These are phyloP conservation scores for Lepus americanus DNA, from an alignment of 2,113 vertebrate species.

Conservation along the genomic window DNA sequence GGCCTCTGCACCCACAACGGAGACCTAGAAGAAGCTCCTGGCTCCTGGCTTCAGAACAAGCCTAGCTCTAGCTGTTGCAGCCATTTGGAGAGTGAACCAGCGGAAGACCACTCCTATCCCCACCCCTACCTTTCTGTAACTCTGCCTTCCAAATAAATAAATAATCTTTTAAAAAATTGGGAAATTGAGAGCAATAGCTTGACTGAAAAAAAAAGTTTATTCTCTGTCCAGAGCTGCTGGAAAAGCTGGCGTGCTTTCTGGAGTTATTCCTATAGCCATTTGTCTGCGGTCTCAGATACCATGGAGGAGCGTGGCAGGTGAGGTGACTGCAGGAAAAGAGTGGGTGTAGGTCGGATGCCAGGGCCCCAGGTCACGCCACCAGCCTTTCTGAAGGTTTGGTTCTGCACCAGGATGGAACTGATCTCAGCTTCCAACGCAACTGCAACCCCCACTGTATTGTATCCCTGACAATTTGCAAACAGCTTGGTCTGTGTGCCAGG, in stretches of 20 bases:
- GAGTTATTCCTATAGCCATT: background rate
- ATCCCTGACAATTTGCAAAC: background rate
- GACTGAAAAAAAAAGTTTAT: conserved; percentile 35
- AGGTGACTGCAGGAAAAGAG: background rate
- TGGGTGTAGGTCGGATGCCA: background rate
- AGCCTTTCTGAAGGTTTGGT: background rate
- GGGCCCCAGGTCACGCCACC: background rate
- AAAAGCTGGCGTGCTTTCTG: background rate
- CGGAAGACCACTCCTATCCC: too few relatives aligned
- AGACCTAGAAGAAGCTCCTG: too few relatives aligned
- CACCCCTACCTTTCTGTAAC: too few relatives aligned
- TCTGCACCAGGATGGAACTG: background rate
- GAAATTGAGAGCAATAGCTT: background rate
- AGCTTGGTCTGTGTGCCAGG: background rate
- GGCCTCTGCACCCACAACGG: too few relatives aligned
- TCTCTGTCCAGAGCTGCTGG: background rate
- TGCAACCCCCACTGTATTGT: background rate
- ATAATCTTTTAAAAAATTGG: background rate
- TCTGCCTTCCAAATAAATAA: background rate
- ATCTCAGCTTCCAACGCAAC: background rate
- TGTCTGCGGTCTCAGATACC: background rate
- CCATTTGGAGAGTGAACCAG: too few relatives aligned
- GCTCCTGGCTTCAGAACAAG: too few relatives aligned
- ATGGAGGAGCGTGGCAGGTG: background rate
- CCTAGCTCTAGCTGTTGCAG: too few relatives aligned